These are phyloP conservation scores for Ophiothrix spiculata DNA, from an alignment of 35 echinoderm and acorn worm genomes.

Conservation along the genomic window DNA sequence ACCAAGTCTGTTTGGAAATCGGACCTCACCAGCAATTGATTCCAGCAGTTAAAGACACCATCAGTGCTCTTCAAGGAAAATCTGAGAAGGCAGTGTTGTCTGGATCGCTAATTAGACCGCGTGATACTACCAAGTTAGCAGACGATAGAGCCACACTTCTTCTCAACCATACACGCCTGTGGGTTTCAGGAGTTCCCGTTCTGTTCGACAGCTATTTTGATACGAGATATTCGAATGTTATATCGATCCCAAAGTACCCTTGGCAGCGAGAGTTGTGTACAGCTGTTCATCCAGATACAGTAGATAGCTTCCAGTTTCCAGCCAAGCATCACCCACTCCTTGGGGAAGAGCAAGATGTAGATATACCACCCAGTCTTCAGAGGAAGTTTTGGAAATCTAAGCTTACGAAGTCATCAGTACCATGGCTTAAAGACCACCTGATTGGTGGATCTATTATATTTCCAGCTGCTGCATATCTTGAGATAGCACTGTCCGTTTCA, in stretches of 20 bases:
- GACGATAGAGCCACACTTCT: slow-evolving; percentile 33
- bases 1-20: slow-evolving; percentile 42
- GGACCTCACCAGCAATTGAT: slow-evolving; percentile 51
- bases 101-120: slow-evolving; percentile 39
- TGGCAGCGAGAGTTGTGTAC: slow-evolving; percentile 44
- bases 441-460: slow-evolving; percentile 16
- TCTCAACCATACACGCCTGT: slow-evolving; percentile 25
- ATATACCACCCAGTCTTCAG: not conserved
- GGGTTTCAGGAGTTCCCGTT: slow-evolving; percentile 34
- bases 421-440: slow-evolving; percentile 39
- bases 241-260: slow-evolving; percentile 46
- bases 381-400: slow-evolving; percentile 15
- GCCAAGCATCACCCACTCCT: slow-evolving; percentile 28
- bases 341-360: slow-evolving; percentile 4
- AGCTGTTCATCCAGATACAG: not conserved
- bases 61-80: not conserved
- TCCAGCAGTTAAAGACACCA: slow-evolving; percentile 37
- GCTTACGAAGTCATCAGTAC: not conserved
- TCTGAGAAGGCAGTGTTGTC: not conserved
- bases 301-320: slow-evolving; percentile 21
- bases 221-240: not conserved
- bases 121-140: slow-evolving; percentile 24
- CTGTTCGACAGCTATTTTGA: slow-evolving; percentile 18
- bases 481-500: slow-evolving; percentile 15
- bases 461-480: slow-evolving; percentile 36